Percentiles rank a stretch among this genome's conserved stretches.
These are phyloP conservation scores for Nansenia antarctica DNA, from an alignment of 2,113 vertebrate genomes.

Conservation along the genomic window DNA sequence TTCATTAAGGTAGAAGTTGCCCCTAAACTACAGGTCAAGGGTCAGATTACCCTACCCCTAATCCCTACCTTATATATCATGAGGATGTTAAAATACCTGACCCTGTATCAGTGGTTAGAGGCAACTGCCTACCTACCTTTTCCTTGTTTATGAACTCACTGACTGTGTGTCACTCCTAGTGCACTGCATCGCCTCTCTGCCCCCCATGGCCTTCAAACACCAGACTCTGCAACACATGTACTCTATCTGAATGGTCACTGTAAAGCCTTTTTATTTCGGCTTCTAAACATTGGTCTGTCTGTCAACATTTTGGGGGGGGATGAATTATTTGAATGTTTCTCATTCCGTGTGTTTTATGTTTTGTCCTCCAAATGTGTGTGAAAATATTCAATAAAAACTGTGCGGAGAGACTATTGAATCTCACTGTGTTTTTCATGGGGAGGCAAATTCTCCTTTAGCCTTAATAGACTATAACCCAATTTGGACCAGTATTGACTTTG, in stretches of 20 bases:
- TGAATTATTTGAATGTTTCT: constrained; percentile 54
- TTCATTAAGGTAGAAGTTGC: not conserved
- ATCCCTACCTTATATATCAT: not conserved
- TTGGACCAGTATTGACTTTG: not conserved
- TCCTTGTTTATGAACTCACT: not conserved
- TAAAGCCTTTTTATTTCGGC: constrained; percentile 52
- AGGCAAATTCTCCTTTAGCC: not conserved
- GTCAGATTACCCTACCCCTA: not conserved
- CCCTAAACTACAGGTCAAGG: no score
- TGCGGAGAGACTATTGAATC: constrained; percentile 16
- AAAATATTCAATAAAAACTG: constrained; percentile 68
- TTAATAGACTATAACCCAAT: not conserved
- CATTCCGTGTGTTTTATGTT: constrained; percentile 67
- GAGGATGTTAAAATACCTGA: not conserved
- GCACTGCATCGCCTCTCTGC: not conserved
- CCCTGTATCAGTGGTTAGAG: no score
- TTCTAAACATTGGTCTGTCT: constrained; percentile 59
- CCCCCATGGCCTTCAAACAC: constrained; percentile 25
- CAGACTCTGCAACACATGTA: constrained; percentile 29
- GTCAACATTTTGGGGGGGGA: constrained; percentile 51
- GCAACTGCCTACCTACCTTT: no score
- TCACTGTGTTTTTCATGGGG: not conserved
- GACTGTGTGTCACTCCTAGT: not conserved
- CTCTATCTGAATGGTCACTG: constrained; percentile 48
- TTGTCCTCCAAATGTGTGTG: constrained; percentile 67